Base-by-base conservation (phyloP, 2,113 vertebrate species). In the Sylvicapra grimmia region DNA sequence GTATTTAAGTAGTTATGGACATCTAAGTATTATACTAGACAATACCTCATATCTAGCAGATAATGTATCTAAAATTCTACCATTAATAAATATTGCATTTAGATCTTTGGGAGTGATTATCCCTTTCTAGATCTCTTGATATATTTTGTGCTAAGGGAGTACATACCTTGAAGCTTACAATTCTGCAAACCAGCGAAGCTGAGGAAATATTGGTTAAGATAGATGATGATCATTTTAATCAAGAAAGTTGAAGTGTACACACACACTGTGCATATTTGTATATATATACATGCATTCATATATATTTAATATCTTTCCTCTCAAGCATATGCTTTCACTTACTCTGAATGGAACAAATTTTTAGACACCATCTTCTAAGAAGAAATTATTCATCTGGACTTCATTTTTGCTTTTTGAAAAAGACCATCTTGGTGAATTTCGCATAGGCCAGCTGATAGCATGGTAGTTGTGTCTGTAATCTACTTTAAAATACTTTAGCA, bases 21-120 rank as follows among this genome's bases (percentile, higher is more conserved):
- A 44, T 65, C 7, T 97, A 92, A 84, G 68, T 93, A 80, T 89
- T 72, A 31, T 72, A 44, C 1, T 75, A 31, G 29, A 75, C 2
- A 95, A 75, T 63, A 49, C 3, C 3, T 96, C 14, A 65, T 68
- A 56, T 40, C 3, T 82, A 94, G 11, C 21, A 68, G 54, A 77
- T 56, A 96, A 63, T 40, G 1, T 12, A 65, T 85, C 40, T 97
- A 93, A 89, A 96, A 86, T 68, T 89, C 15, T 83, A 33, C 7
- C 82, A n/a, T 56, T 61, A 86, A 79, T 86, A 44, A 84, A 31
- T 49, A 84, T 6, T 79, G 3, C 1, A n/a, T 23, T 83, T 80
- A 93, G 40, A 72, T 44, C 25, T 95, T 96, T 36, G 6, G 18
- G 23, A 16, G 2, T 56, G 31, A 93, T 51, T 61, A n/a, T 87